Evolutionary conservation across 1,140 invertebrate genomes (phyloP), one percentile per base, ranked within the genome.

Genomic region (Brachionus asplanchnoidis): DNA sequence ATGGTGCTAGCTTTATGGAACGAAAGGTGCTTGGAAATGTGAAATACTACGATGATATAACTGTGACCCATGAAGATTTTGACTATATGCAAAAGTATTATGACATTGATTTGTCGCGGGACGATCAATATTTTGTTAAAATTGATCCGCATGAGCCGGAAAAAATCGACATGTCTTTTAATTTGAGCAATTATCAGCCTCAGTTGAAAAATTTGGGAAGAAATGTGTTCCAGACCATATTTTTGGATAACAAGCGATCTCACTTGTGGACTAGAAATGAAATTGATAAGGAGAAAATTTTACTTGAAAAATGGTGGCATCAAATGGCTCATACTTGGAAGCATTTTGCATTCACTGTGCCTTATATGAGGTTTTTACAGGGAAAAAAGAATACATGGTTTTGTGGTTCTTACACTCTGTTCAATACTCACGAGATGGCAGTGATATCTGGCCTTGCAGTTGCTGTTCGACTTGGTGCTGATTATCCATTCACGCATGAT

Each of bases 101-200:
- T 85, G 87, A 88, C 50, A 84, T 88, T 17, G 77, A 87, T 70
- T 85, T 86, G 75, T 85, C 87, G 17, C 50, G 79, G 14, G 85
- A 85, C 56, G 87, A 88, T 70, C 87, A 88, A 75, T 88, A 87
- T 75, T 87, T 88, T 26, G 85, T 88, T 28, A 85, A 86, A 36
- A 88, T 86, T 6, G 86, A 88, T 65, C 77, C 82, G 1, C 60
- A 77, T 3, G 86, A 88, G 60, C 86, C 86, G 3, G 75, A 85
- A 9, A 87, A 87, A 68, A 85, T 88, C 9, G 88, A 88, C 82
- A 88, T 88, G 87, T 87, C 87, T 7, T 88, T 88, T 70, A 87
- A 88, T 86, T 85, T 88, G 28, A 86, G 87, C 14, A 88, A 87
- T 20, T 88, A 87, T 53, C 87, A 88, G 77, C 87, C 88, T 9